Evolutionary conservation across 1,140 invertebrate species (phyloP), one percentile per base, ranked within the genome.

Genomic region (Druon quercuslanigerum): DNA sequence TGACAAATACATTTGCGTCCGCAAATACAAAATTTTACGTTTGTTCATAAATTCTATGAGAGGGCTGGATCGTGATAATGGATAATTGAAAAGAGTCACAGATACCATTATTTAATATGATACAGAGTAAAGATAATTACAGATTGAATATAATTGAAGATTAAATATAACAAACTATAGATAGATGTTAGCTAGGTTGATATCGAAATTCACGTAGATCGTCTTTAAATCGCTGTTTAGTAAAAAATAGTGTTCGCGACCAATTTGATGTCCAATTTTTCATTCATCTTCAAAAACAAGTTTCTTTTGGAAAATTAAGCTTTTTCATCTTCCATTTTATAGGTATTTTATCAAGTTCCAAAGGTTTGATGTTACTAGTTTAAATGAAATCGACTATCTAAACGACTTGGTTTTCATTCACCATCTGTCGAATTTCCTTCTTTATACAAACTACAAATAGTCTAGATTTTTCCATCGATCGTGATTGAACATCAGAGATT

Each of bases 11-110:
- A 72, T 85, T 90, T 89, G 83, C 89, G 87, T 90, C 88, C 88
- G 87, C 82, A 79, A 82, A 83, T 75, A 70, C 75, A 79, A 80
- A 85, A 72, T 80, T 85, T 87, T 85, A 86, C 77, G 84, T 89
- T 89, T 85, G 84, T 85, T 57, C 79, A 83, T 85, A 81, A 85
- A 86, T 88, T 89, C 80, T 89, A 85, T 86, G 82, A 84, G 77
- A 83, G 75, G 84, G 82, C 76, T 87, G 87, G 77, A 79, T 83
- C 82, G 82, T 86, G 84, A 86, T 86, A 84, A 81, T 79, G 76
- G 60, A 66, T 25, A n/a, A 7, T 66, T 80, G 13, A 75, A 70
- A 12, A 82, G 74, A 79, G 70, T 77, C 75, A 52, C 56, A 78
- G 72, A 72, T 76, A 80, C 78, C 74, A 78, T 77, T 75, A 80